A percentile compares a stretch with the other conserved stretches of the same genome.
Evolutionary conservation across 2,797 vertebrate species (phyloP).

Genomic region (Sorex maritimensis): DNA sequence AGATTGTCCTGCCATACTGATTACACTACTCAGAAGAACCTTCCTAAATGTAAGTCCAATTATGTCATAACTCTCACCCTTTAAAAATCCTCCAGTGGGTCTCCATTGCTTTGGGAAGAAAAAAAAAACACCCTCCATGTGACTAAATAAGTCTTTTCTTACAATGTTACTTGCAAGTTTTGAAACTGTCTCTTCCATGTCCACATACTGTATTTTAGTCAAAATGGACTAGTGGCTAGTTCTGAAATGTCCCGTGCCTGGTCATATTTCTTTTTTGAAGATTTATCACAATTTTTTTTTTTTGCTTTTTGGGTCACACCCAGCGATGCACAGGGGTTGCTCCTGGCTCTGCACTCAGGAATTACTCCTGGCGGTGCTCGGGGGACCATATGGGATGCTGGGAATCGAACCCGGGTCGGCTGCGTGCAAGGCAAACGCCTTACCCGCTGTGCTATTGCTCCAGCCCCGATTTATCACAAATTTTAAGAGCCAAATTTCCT

Average conservation of each 20-base stretch:
- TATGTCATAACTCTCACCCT: neutral
- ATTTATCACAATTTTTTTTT: neutral
- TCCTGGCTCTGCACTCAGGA: too few species aligned
- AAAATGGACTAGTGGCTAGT: neutral
- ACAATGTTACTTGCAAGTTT: neutral
- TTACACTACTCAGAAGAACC: neutral
- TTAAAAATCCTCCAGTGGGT: neutral
- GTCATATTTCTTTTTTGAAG: neutral
- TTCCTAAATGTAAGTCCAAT: neutral
- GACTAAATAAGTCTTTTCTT: neutral
- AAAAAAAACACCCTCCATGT: neutral
- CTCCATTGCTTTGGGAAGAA: neutral
- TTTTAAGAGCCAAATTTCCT: slow-evolving; percentile 53
- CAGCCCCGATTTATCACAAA: neutral
- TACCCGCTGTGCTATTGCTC: too few species aligned
- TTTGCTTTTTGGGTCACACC: too few species aligned
- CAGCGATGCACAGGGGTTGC: too few species aligned
- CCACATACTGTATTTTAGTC: neutral
- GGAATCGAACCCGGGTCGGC: too few species aligned
- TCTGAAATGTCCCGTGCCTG: neutral
- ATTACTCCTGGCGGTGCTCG: too few species aligned
- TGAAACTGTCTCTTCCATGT: neutral
- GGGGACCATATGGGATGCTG: too few species aligned
- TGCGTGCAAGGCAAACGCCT: too few species aligned
- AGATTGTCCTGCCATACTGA: neutral